Conservation (phyloP, 2,113 vertebrate species). For the Typhlomys cinereus region DNA sequence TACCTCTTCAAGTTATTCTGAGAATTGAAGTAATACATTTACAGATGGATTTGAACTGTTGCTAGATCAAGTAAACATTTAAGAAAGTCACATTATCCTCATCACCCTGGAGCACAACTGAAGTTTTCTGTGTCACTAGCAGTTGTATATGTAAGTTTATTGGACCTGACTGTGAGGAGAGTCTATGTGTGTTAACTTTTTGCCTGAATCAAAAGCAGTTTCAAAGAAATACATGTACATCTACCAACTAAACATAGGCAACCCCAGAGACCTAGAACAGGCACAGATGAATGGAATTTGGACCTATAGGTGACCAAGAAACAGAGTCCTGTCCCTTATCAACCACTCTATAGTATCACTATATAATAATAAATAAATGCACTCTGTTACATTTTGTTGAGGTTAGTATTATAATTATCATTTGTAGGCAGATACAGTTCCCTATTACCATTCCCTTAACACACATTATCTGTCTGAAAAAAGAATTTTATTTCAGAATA, state of each 20-base stretch:
- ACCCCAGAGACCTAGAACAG: not conserved
- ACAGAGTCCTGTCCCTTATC: not conserved
- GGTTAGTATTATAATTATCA: not conserved
- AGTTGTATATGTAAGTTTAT: not conserved
- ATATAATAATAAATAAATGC: not conserved
- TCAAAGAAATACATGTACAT: not conserved
- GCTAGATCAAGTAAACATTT: not conserved
- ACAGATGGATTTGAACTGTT: not conserved
- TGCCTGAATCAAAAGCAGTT: not conserved
- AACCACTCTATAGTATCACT: not conserved
- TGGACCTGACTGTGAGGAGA: not conserved
- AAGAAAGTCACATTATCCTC: not conserved
- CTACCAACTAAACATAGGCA: not conserved
- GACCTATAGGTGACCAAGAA: not conserved
- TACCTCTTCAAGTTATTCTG: not conserved
- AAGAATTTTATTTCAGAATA: conserved; percentile 1
- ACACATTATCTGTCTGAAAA: not conserved
- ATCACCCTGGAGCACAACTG: not conserved
- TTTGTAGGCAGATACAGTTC: not conserved
- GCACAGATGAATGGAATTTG: not conserved
- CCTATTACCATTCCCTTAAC: not conserved
- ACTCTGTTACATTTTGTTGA: not conserved
- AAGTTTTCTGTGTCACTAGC: not conserved
- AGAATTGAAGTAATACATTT: not conserved
- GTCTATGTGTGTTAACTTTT: not conserved